These are phyloP conservation scores for Ceramica pisi DNA, from an alignment of 2,888 invertebrate genomes.

Conservation along the genomic window DNA sequence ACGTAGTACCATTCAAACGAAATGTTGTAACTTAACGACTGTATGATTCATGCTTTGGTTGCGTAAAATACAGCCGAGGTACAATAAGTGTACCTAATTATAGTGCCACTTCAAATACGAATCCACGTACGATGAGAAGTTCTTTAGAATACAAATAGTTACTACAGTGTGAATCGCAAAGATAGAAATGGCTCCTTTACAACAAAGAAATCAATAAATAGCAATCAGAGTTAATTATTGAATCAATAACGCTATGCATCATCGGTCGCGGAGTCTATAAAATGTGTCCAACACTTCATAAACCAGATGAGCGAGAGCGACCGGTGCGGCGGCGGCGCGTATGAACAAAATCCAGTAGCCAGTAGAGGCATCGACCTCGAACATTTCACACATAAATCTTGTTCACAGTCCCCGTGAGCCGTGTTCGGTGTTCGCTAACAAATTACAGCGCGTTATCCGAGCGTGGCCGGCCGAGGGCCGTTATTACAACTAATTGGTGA, in stretches of 20 bases:
- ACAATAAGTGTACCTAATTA: slow-evolving; percentile 70
- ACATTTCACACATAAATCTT: slow-evolving; percentile 86
- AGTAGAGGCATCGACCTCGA: slow-evolving; percentile 80
- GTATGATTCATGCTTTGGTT: slow-evolving; percentile 76
- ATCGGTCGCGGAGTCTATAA: slow-evolving; percentile 63
- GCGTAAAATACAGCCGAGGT: slow-evolving; percentile 70
- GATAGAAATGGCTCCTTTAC: slow-evolving; percentile 44
- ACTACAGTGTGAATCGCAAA: slow-evolving; percentile 16
- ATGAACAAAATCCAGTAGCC: slow-evolving; percentile 69
- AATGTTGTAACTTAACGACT: slow-evolving; percentile 69
- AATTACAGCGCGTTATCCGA: slow-evolving; percentile 83
- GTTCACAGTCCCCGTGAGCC: slow-evolving; percentile 71
- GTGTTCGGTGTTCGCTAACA: slow-evolving; percentile 75
- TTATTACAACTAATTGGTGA: slow-evolving; percentile 89
- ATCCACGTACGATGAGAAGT: slow-evolving; percentile 28
- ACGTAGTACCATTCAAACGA: slow-evolving; percentile 62
- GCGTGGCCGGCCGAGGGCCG: slow-evolving; percentile 77
- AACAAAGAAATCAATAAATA: slow-evolving; percentile 66
- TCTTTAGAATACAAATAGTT: slow-evolving; percentile 33
- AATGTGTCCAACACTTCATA: slow-evolving; percentile 72
- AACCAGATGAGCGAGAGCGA: slow-evolving; percentile 66
- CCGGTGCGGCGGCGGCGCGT: slow-evolving; percentile 51
- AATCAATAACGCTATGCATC: slow-evolving; percentile 67
- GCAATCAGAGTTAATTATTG: slow-evolving; percentile 71
- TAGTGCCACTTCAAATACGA: slow-evolving; percentile 61